These are phyloP conservation scores for Artemisiospiza belli DNA, from an alignment of 2,113 vertebrate species.

Conservation along the genomic window DNA sequence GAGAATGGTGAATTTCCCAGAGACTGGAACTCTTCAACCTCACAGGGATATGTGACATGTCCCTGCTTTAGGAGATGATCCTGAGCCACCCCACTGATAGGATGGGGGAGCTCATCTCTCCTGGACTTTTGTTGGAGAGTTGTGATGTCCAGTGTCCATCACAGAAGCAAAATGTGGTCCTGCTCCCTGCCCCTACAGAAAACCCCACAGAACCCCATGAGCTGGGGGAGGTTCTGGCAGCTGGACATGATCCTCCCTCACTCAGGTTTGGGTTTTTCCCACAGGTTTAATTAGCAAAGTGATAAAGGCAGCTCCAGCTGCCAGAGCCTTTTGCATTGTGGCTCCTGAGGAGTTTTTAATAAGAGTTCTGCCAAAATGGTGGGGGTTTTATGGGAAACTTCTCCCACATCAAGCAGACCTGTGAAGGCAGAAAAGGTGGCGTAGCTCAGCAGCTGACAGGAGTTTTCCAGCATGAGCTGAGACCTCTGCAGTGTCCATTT, in stretches of 20 bases:
- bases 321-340: neutral
- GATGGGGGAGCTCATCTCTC: neutral
- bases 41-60: neutral
- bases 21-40: neutral
- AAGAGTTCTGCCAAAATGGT: neutral
- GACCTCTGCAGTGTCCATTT: neutral
- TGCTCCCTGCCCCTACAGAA: neutral
- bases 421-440: neutral
- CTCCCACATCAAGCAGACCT: neutral
- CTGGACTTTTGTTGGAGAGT: neutral
- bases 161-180: neutral
- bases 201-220: rapidly evolving
- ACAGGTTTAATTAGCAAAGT: neutral
- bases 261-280: neutral
- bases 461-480: neutral
- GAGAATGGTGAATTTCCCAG: neutral
- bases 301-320: neutral
- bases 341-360: neutral
- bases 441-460: neutral
- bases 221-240: neutral
- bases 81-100: neutral
- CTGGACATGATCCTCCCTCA: neutral
- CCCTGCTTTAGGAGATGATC: neutral
- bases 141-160: neutral
- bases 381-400: neutral